Evolutionary conservation across 2,797 vertebrate species (phyloP), one percentile per base, ranked within the genome.

Genomic region (Microchirus variegatus): DNA sequence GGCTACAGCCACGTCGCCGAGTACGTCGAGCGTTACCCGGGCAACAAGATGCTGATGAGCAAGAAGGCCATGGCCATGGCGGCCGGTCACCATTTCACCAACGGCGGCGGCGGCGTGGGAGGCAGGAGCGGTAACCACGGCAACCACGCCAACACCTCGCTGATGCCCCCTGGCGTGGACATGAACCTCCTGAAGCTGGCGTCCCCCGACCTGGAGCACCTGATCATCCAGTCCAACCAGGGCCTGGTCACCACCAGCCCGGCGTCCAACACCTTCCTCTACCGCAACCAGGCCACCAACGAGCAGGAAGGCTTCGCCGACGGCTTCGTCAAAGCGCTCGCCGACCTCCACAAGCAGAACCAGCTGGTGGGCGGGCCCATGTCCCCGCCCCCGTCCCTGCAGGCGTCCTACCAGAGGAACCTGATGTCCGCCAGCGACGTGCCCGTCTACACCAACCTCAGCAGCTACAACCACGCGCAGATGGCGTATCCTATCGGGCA

Each of bases 281-380:
- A 89, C 50, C 88, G 85, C 10, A 64, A 43, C 75, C 92, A 92
- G 52, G 93, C 93, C 61, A 95, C 93, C 43, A 94, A 95, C 22
- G 95, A 96, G 70, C 94, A 95, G 68, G 95, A 95, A 50, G 94
- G 95, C 31, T 96, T 96, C 37, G 95, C 94, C 0, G 95, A 96
- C 22, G 95, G 95, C 18, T 96, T 96, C 18, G 95, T 95, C 17
- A 95, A 95, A 78, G 95, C 95, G 0, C 83, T 96, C 52, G 94
- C 94, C 0, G 95, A 96, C 71, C 90, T 96, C 35, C 94, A 96
- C 87, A 96, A 96, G 84, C 95, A 96, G 87, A 96, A 95, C 81
- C 95, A 96, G 86, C 83, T 96, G 37, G 82, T 95, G 2, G 93
- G 93, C 14, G 70, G 84, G 1, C 86, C 93, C 17, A 89, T 93